Percentiles rank a stretch among this genome's conserved stretches.
Evolutionary conservation across 2,113 vertebrate species (phyloP).

Genomic region (Calidris pugnax): DNA sequence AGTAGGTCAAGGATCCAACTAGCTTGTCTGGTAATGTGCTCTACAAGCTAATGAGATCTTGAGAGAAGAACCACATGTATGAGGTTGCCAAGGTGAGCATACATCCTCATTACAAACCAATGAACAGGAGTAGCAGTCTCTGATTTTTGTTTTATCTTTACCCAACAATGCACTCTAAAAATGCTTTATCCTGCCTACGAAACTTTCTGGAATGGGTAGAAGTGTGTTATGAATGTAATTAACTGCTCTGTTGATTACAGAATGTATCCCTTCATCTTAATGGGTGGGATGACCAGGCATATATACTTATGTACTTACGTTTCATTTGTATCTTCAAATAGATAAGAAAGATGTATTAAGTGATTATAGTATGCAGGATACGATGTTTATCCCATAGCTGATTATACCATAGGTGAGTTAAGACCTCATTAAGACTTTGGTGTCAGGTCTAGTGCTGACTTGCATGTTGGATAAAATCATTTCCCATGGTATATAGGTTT

Average conservation of each 20-base stretch:
- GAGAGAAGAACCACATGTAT: conserved; percentile 67
- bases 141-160: conserved; percentile 59
- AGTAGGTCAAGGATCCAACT: conserved; percentile 67
- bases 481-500: conserved; percentile 65
- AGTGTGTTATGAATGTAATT: conserved; percentile 45
- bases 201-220: conserved; percentile 38
- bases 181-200: conserved; percentile 4
- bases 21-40: conserved; percentile 55
- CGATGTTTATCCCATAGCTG: conserved; percentile 57
- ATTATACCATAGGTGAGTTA: conserved; percentile 59
- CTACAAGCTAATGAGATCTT: conserved; percentile 73
- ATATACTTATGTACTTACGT: conserved; percentile 7
- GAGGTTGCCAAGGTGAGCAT: conserved; percentile 69
- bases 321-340: conserved; percentile 51
- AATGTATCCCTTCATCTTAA: conserved; percentile 55
- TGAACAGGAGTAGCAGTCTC: conserved; percentile 13
- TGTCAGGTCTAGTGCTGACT: conserved; percentile 65
- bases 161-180: conserved; percentile 27
- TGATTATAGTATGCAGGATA: conserved; percentile 42
- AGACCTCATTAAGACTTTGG: conserved; percentile 61
- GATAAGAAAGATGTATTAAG: conserved; percentile 53
- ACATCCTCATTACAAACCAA: conserved; percentile 60
- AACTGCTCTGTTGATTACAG: conserved; percentile 40
- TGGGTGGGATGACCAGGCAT: conserved; percentile 62
- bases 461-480: conserved; percentile 62